A percentile compares a stretch with the other conserved stretches of the same genome.
These are phyloP conservation scores for Troilus luridus DNA, from an alignment of 2,888 invertebrate genomes.

Conservation along the genomic window DNA sequence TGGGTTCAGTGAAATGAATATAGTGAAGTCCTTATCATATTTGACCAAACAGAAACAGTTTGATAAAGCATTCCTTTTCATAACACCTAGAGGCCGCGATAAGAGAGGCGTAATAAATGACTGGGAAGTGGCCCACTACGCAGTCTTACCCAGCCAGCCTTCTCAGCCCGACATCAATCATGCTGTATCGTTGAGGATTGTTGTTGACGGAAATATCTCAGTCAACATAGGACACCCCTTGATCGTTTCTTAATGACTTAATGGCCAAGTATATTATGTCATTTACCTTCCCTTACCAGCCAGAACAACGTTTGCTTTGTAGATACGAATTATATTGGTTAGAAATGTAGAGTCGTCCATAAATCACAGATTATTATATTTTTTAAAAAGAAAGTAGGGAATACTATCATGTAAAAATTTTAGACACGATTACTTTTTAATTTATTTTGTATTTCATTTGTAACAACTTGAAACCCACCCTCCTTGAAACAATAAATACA, in stretches of 20 bases:
- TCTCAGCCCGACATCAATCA: neutral
- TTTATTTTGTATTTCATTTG: no score
- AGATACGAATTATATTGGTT: neutral
- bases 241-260: slow-evolving; percentile 14
- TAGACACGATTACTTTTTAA: no score
- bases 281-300: neutral
- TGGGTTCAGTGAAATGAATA: neutral
- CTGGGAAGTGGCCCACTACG: neutral
- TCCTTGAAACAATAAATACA: no score
- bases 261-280: neutral
- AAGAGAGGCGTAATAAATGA: neutral
- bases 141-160: neutral
- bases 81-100: neutral
- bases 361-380: no score
- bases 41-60: neutral
- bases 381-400: no score
- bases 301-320: neutral
- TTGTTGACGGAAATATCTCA: neutral
- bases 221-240: neutral
- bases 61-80: neutral
- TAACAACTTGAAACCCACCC: no score
- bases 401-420: no score
- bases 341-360: no score
- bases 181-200: neutral
- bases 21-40: neutral